Evolutionary conservation across 2,888 invertebrate species (phyloP).

Genomic region (Lagria hirta): DNA sequence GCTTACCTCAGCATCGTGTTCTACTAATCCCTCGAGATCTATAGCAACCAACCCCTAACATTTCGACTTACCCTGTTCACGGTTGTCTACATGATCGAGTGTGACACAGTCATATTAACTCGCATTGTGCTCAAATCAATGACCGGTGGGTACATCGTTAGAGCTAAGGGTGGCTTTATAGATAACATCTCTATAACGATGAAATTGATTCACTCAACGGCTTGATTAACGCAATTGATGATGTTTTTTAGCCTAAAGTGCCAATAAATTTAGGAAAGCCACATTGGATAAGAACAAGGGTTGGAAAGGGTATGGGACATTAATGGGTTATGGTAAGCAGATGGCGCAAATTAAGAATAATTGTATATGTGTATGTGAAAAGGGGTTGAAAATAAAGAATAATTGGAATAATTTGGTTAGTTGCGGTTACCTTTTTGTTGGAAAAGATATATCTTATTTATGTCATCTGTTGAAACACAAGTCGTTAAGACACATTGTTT

Average conservation of each 20-base stretch:
- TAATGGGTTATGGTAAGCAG: slow-evolving; percentile 38
- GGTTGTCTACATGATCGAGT: slow-evolving; percentile 49
- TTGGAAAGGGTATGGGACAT: slow-evolving; percentile 39
- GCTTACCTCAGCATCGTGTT: slow-evolving; percentile 35
- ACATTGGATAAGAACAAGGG: slow-evolving; percentile 28
- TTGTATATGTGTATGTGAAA: slow-evolving; percentile 5
- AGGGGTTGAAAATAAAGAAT: no score
- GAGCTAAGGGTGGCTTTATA: slow-evolving; percentile 35
- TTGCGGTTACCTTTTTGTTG: no score
- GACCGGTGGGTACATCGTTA: slow-evolving; percentile 32
- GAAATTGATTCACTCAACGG: slow-evolving; percentile 44
- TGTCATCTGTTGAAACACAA: no score
- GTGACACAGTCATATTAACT: slow-evolving; percentile 52
- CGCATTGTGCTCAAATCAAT: slow-evolving; percentile 50
- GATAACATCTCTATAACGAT: slow-evolving; percentile 47
- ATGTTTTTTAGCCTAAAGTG: slow-evolving; percentile 45
- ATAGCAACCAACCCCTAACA: slow-evolving; percentile 21
- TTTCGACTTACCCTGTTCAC: slow-evolving; percentile 31
- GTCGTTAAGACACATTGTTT: no score
- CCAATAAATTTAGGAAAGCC: slow-evolving; percentile 43
- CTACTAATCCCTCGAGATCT: slow-evolving; percentile 22
- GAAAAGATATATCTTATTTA: no score
- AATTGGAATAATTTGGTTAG: no score
- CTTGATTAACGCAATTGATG: slow-evolving; percentile 48
- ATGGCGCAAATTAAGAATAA: slow-evolving; percentile 26